Evolutionary conservation across 2,888 invertebrate genomes (phyloP), one percentile per base, ranked within the genome.

Genomic region (Chloroclystis v-ata): DNA sequence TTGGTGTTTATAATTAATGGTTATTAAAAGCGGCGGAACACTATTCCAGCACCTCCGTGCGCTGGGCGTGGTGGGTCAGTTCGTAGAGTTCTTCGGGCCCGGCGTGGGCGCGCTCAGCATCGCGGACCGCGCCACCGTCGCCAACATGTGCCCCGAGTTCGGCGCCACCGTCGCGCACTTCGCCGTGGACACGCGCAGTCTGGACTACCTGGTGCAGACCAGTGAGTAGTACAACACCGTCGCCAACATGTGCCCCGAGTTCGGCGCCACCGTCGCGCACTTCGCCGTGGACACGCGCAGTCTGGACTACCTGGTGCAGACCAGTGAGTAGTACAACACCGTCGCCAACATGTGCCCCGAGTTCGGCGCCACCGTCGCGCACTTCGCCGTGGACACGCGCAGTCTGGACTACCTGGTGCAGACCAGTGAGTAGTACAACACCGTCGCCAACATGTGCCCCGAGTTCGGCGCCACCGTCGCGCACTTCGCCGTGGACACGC

Each of bases 391-490:
- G 0, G 98, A 98, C 82, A 79, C 89, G 20, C 85, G 90, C 24
- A 95, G 96, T 20, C 84, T 98, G 37, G 82, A 87, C n/a, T 98
- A 99, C 71, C 89, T 98, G 28, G 82, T 86, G 43, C 96, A 97
- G 65, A 84, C 84, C 0, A 82, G 85, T 84, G 4, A 80, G 82
- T n/a, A n/a, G n/a, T n/a, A n/a, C n/a, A n/a, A n/a, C 0, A 99
- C 99, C 0, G 97, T 99, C 43, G 95, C 97, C 58, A 99, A 99
- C 87, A 99, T 99, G 99, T 98, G 97, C 70, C 99, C 99, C 0
- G 88, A 88, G 69, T 99, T 98, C 75, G 99, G 99, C 0, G 99
- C 98, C 10, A 99, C 98, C 0, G 94, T 97, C 53, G 98, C 96
- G 0, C 97, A 93, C 80, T 99, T 99, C 86, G 97, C 98, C 0